A percentile compares a stretch with the other conserved stretches of the same genome.
These are phyloP conservation scores for Pissodes strobi DNA, from an alignment of 1,140 invertebrate genomes.

Conservation along the genomic window DNA sequence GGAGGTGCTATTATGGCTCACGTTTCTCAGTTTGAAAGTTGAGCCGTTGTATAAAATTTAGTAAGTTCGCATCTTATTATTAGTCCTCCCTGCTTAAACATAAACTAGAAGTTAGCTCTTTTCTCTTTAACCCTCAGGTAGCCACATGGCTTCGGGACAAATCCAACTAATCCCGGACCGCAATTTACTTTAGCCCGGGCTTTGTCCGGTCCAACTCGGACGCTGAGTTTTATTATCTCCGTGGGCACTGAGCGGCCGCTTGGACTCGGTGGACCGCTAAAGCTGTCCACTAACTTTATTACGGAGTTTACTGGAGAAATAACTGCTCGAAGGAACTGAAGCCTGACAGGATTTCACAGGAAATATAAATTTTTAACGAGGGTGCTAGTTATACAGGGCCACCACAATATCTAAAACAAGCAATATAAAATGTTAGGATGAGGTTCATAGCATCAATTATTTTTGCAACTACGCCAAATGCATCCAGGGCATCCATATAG, in stretches of 20 bases:
- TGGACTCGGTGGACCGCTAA: conserved; percentile 49
- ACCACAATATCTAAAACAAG: too few species aligned
- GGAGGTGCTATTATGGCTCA: too few species aligned
- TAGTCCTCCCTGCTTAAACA: conserved; percentile 15
- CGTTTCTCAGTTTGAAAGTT: too few species aligned
- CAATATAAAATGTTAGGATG: too few species aligned
- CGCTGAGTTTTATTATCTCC: conserved; percentile 60
- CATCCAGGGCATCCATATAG: too few species aligned
- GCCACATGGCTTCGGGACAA: conserved; percentile 53
- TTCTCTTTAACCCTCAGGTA: conserved; percentile 28
- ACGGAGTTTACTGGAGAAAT: conserved; percentile 41
- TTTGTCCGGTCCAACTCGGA: conserved; percentile 55
- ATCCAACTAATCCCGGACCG: conserved; percentile 58
- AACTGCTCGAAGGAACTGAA: conserved; percentile 8
- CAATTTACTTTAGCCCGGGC: conserved; percentile 59
- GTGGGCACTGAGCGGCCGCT: conserved; percentile 30
- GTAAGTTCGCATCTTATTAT: conserved; percentile 12
- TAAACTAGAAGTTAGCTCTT: conserved; percentile 33
- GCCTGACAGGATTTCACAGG: conserved; percentile 7
- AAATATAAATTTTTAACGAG: conserved; percentile 15
- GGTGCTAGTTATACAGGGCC: too few species aligned
- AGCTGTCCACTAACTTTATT: conserved; percentile 55
- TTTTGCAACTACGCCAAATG: too few species aligned
- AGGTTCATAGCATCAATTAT: too few species aligned
- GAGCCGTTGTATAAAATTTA: conserved; percentile 7